Evolutionary conservation across 1,140 invertebrate genomes (phyloP).

Genomic region (Drosophila aff.): DNA sequence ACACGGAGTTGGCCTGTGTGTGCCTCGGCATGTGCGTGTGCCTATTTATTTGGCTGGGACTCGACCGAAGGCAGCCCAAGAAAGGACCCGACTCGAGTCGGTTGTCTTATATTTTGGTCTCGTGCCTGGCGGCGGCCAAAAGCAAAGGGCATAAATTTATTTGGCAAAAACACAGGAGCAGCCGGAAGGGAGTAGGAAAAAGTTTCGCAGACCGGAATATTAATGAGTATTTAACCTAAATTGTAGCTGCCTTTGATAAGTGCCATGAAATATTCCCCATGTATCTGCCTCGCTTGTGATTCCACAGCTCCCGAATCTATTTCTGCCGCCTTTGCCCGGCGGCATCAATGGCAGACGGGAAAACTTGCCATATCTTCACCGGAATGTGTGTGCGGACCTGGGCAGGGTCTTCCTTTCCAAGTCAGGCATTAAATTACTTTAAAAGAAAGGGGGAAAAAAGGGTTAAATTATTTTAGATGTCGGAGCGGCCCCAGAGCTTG

Average conservation of each 20-base stretch:
- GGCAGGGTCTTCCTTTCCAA: constrained; percentile 19
- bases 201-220: constrained; percentile 83
- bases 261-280: constrained; percentile 78
- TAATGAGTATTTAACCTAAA: constrained; percentile 84
- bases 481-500: constrained; percentile 11
- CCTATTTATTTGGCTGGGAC: constrained; percentile 53
- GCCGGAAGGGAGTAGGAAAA: constrained; percentile 22
- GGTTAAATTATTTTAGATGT: constrained; percentile 73
- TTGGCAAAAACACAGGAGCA: constrained; percentile 67
- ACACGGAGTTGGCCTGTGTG: constrained; percentile 17
- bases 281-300: constrained; percentile 13
- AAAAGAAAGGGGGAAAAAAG: constrained; percentile 61
- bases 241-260: constrained; percentile 84
- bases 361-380: constrained; percentile 33
- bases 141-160: constrained; percentile 79
- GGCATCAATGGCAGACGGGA: constrained; percentile 55
- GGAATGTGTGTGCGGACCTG: constrained; percentile 34
- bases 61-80: constrained; percentile 12
- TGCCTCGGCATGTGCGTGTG: constrained; percentile 51
- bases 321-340: constrained; percentile 16
- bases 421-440: constrained; percentile 74
- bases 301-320: constrained; percentile 15
- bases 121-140: constrained; percentile 61
- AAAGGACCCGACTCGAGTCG: constrained; percentile 21
- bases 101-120: constrained; percentile 55